Percentiles rank a stretch among this genome's conserved stretches.
Conservation (phyloP, 2,888 invertebrate genomes). For the Lasioglossum figueresi region DNA sequence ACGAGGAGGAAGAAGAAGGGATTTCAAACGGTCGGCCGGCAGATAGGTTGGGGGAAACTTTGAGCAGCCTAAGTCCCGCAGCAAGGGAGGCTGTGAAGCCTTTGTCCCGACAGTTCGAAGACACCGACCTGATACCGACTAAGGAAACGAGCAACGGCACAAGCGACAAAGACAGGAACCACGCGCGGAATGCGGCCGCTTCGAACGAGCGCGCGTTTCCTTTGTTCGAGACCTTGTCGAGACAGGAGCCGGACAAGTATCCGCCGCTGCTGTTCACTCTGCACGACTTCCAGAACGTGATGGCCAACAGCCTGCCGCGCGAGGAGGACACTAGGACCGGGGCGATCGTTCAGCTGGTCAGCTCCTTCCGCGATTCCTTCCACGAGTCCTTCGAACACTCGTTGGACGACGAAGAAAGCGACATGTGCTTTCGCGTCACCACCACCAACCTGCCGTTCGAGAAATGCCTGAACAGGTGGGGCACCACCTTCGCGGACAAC, state of each 20-base stretch:
- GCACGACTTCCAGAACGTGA: slow-evolving; percentile 79
- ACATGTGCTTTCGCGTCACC: slow-evolving; percentile 78
- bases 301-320: slow-evolving; percentile 60
- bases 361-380: background rate
- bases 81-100: background rate
- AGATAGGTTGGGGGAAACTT: slow-evolving; percentile 16
- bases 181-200: background rate
- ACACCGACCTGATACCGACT: slow-evolving; percentile 15
- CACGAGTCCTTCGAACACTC: slow-evolving; percentile 51
- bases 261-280: slow-evolving; percentile 79
- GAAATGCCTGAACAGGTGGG: slow-evolving; percentile 74
- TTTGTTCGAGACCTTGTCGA: slow-evolving; percentile 15
- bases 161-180: background rate
- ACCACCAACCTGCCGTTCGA: slow-evolving; percentile 80
- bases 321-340: slow-evolving; percentile 11
- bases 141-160: background rate
- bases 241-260: slow-evolving; percentile 57
- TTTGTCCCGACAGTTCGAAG: slow-evolving; percentile 10
- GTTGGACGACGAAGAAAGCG: slow-evolving; percentile 51
- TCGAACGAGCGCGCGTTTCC: slow-evolving; percentile 22
- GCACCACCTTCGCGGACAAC: slow-evolving; percentile 51
- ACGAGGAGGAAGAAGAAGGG: background rate
- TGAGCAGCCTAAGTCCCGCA: slow-evolving; percentile 4
- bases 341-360: background rate
- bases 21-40: background rate